phyloP scores from a whole-genome alignment of 2,888 invertebrate species.

The Cheilosia urbana region DNA sequence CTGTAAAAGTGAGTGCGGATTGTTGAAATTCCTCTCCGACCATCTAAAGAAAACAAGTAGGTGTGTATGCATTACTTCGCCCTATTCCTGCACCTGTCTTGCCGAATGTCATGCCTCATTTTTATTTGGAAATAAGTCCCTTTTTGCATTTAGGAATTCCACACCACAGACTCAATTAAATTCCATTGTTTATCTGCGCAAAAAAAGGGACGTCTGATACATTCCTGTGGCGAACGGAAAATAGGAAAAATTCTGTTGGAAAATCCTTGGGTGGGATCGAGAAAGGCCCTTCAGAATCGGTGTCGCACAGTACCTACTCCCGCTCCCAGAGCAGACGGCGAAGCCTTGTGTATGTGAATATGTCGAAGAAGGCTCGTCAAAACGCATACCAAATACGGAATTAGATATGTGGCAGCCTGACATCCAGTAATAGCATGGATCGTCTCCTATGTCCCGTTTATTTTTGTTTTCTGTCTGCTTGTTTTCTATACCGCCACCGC shows the following conservation, averaged over 20 bases:
- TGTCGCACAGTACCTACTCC: background rate
- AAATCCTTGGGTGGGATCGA: constrained; percentile 42
- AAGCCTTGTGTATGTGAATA: background rate
- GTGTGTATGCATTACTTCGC: constrained; percentile 6
- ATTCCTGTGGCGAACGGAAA: constrained; percentile 53
- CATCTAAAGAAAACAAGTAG: constrained; percentile 6
- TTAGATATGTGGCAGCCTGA: constrained; percentile 58
- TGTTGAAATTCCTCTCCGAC: background rate
- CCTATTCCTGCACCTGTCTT: background rate
- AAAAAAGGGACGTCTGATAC: constrained; percentile 51
- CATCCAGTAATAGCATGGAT: constrained; percentile 50
- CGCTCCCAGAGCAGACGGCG: constrained; percentile 2
- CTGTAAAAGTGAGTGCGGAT: constrained; percentile 12
- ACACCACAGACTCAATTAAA: constrained; percentile 64
- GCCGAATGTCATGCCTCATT: background rate
- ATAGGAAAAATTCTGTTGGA: constrained; percentile 48
- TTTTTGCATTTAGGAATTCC: constrained; percentile 59
- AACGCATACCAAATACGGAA: constrained; percentile 63
- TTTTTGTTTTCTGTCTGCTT: background rate
- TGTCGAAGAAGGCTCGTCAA: constrained; percentile 53
- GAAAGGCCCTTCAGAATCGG: constrained; percentile 29
- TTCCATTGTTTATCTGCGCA: constrained; percentile 62
- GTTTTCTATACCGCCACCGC: background rate
- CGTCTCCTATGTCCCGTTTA: constrained; percentile 27
- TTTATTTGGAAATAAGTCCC: constrained; percentile 7